Conservation (phyloP, 2,113 vertebrate genomes). For the Chionomys nivalis region DNA sequence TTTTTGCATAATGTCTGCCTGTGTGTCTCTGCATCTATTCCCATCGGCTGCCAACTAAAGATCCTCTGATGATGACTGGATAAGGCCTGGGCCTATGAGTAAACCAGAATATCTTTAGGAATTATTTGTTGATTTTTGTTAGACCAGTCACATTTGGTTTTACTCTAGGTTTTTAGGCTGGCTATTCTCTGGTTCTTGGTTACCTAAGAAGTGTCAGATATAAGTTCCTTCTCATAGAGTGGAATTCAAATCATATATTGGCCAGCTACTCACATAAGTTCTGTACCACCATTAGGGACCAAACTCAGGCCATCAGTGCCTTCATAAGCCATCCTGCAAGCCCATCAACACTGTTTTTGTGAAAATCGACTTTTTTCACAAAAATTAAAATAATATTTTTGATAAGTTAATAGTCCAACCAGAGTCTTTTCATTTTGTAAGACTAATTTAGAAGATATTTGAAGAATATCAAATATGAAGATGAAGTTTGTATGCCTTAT, state of each 20-base stretch:
- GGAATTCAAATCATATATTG: not conserved
- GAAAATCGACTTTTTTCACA: not conserved
- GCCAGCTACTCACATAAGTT: not conserved
- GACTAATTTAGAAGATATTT: constrained; percentile 58
- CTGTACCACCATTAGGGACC: not conserved
- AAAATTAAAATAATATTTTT: constrained; percentile 31
- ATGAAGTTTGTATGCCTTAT: constrained; percentile 37
- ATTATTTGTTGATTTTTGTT: not conserved
- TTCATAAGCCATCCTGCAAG: not conserved
- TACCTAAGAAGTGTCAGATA: not conserved
- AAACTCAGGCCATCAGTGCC: not conserved
- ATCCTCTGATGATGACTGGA: not conserved
- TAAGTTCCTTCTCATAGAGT: too few species aligned
- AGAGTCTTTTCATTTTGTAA: constrained; percentile 4
- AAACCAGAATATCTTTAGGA: not conserved
- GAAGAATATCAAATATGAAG: constrained; percentile 27
- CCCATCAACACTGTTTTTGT: not conserved
- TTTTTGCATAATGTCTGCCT: not conserved
- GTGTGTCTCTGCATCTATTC: not conserved
- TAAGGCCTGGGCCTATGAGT: not conserved
- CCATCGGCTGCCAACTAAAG: too few species aligned
- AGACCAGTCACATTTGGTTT: not conserved
- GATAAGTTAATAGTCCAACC: constrained; percentile 32
- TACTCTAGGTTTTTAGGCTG: not conserved
- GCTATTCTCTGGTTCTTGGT: not conserved